Conservation (phyloP, 2,888 invertebrate species). For the Amblyjoppa fuscipennis region DNA sequence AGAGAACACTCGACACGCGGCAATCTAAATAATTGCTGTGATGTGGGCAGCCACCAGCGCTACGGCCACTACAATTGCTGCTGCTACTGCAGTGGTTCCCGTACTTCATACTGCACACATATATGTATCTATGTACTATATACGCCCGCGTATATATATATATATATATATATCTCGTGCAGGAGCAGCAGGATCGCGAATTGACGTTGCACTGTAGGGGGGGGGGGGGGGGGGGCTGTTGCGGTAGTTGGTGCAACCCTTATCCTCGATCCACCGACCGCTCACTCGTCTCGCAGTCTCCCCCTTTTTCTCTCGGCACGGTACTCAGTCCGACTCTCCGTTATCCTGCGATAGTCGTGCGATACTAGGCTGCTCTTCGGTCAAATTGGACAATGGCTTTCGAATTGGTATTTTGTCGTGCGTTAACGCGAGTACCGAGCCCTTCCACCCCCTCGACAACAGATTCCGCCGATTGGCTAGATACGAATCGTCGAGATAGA, state of each 20-base stretch:
- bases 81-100: constrained; percentile 47
- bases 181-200: constrained; percentile 34
- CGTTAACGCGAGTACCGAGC: constrained; percentile 29
- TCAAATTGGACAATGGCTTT: constrained; percentile 68
- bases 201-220: constrained; percentile 43
- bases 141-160: background rate
- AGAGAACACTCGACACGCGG: constrained; percentile 71
- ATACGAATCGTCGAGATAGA: constrained; percentile 4
- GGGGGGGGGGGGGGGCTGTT: constrained; percentile 3
- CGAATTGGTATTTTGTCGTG: constrained; percentile 66
- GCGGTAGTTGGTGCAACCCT: constrained; percentile 41
- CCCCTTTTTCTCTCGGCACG: constrained; percentile 9
- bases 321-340: constrained; percentile 4
- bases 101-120: constrained; percentile 4
- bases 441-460: constrained; percentile 32
- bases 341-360: constrained; percentile 1
- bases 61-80: constrained; percentile 39
- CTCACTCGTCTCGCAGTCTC: constrained; percentile 19
- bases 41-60: constrained; percentile 67
- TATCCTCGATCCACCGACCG: constrained; percentile 32
- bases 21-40: constrained; percentile 77
- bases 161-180: background rate
- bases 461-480: constrained; percentile 58
- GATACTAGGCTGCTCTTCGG: constrained; percentile 10
- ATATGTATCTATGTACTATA: background rate